These are phyloP conservation scores for Linepithema humile DNA, from an alignment of 1,140 invertebrate species.

Conservation along the genomic window DNA sequence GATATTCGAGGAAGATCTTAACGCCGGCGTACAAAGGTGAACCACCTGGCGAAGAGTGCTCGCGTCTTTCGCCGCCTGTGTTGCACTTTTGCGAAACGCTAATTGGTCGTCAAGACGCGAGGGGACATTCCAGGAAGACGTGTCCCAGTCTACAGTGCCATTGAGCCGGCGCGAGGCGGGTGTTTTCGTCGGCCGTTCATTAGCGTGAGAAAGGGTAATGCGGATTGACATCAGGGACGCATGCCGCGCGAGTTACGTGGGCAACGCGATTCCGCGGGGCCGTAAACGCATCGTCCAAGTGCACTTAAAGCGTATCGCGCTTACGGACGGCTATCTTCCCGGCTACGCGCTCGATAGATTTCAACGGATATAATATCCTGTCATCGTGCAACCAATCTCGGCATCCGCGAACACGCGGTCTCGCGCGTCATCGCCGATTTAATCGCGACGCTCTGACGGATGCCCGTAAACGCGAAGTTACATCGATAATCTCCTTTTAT, in stretches of 20 bases:
- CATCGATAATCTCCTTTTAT: conserved; percentile 28
- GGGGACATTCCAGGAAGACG: background rate
- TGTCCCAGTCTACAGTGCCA: background rate
- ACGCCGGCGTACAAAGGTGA: conserved; percentile 11
- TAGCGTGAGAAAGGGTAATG: conserved; percentile 50
- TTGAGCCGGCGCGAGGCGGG: background rate
- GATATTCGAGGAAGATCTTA: conserved; percentile 34
- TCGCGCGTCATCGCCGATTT: background rate
- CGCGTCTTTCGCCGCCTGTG: conserved; percentile 2
- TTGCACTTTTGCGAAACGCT: conserved; percentile 38
- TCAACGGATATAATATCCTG: conserved; percentile 37
- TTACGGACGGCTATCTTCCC: background rate
- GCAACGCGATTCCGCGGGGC: background rate
- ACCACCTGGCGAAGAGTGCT: conserved; percentile 30
- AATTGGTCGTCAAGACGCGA: conserved; percentile 48
- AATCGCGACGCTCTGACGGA: background rate
- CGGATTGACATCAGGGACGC: conserved; percentile 49
- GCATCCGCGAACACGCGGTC: background rate
- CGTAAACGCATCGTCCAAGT: conserved; percentile 41
- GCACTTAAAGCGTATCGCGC: background rate
- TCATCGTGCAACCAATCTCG: conserved; percentile 11
- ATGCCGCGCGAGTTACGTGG: conserved; percentile 41
- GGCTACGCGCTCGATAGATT: conserved; percentile 8
- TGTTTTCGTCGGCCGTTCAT: conserved; percentile 44
- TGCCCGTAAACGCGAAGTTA: background rate